Evolutionary conservation across 2,113 vertebrate species (phyloP).

Genomic region (Centropus unirufus): DNA sequence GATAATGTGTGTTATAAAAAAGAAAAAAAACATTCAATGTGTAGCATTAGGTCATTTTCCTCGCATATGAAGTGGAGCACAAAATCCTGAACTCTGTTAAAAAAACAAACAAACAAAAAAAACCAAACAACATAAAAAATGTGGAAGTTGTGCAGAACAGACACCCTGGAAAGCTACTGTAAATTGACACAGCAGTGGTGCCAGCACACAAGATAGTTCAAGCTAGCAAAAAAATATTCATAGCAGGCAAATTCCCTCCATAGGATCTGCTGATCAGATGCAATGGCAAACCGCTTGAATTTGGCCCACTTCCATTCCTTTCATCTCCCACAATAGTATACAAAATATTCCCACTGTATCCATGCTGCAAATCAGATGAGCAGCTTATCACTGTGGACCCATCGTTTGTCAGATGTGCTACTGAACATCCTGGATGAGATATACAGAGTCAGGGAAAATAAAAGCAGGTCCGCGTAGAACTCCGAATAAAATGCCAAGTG

Average conservation of each 20-base stretch:
- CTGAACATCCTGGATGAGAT: conserved; percentile 7
- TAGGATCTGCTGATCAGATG: conserved; percentile 70
- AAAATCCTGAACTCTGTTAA: background rate
- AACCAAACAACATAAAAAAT: background rate
- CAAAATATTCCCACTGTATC: conserved; percentile 39
- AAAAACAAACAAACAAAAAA: background rate
- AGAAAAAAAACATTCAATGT: background rate
- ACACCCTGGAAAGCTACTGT: conserved; percentile 36
- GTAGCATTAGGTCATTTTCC: background rate
- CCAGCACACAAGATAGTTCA: conserved; percentile 16
- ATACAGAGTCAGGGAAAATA: conserved; percentile 54
- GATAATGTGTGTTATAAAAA: background rate
- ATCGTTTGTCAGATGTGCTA: conserved; percentile 35
- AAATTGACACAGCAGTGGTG: conserved; percentile 22
- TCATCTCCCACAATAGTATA: conserved; percentile 29
- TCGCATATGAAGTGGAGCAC: background rate
- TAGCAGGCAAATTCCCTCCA: conserved; percentile 69
- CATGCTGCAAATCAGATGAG: background rate
- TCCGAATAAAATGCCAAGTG: background rate
- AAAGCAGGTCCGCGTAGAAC: conserved; percentile 16
- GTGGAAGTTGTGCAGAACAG: background rate
- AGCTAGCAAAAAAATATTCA: conserved; percentile 49
- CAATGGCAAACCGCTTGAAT: conserved; percentile 50
- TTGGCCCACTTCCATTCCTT: conserved; percentile 38
- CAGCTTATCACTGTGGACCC: conserved; percentile 29